Evolutionary conservation across 2,113 vertebrate species (phyloP), one percentile per base, ranked within the genome.

Genomic region (Psophia crepitans): DNA sequence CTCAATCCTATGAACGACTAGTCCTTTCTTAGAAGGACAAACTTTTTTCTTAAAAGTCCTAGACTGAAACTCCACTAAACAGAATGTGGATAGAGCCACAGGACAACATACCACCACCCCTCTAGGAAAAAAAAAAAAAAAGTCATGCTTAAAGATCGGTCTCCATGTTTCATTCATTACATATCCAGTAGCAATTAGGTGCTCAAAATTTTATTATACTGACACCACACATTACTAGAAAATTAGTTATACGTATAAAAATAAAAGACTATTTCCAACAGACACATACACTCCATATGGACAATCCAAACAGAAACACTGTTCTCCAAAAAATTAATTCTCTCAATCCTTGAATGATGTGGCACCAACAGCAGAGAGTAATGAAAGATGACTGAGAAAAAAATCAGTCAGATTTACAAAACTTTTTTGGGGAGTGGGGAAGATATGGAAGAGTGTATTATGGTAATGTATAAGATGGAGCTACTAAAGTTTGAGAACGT

Each of bases 381-480:
- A 80, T 4, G 26, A 37, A 44, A 66, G 22, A 28, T 13, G 12
- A 61, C 9, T 35, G 54, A 26, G 76, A 53, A 48, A 56, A 39
- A 75, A 37, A 56, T 9, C 20, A 68, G 8, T 28, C 3, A 64
- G 6, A 68, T 7, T 56, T 53, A 22, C 1, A 44, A 19, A 69
- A 19, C 1, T 46, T 8, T 6, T 53, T 61, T 6, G 3, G 8
- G 14, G 15, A 7, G 3, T 41, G 14, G 0, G 3, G 12, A 5
- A 43, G 3, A 22, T n/a, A n/a, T n/a, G n/a, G 21, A 66, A 37
- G 19, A 48, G 3, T 9, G 8, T 26, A 15, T 19, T 37, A 78
- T 1, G 39, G 44, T 9, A 58, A 74, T 0, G 3, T 8, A 3
- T 5, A 49, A 69, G 11, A n/a, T 14, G 3, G 13, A 78, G 28